Base-by-base conservation (phyloP, 35 echinoderm and acorn worm species). In the Ophiothrix spiculata region DNA sequence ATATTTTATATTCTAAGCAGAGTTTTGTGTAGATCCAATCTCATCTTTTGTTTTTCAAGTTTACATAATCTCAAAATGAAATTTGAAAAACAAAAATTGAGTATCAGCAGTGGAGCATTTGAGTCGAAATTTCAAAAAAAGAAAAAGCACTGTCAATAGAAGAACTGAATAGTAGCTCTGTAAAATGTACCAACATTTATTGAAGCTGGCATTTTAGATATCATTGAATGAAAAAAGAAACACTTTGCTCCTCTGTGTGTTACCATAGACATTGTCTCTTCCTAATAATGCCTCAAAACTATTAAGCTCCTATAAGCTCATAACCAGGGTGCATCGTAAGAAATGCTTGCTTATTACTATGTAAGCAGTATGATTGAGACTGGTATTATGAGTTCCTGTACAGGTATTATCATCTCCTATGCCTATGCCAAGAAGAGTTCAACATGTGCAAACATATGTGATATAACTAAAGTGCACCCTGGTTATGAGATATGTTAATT, bases 271-370 rank as follows among this genome's bases (percentile, higher is more conserved):
- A 49, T 49, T 69, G 16, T 69, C 60, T 69, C 29, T 69, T 69
- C 60, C 29, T 69, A 49, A 49, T 69, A 69, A 69, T 69, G 60
- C 60, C 60, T n/a, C 8, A 15, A 15, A 15, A 69, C 60, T 69
- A 69, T 69, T n/a, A 69, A 69, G 23, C 60, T 69, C 60, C 60
- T 28, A 69, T 69, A 69, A 69, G 17, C 60, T 69, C 60, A 69
- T 69, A 19, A 10, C 60, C 29, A 15, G 10, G 23, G 60, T 25
- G 60, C 29, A 28, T 28, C 17, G 29, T 21, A 54, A 15, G 17
- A 15, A 69, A 69, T 69, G 8, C 17, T 69, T n/a, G 17, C 10
- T 28, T 25, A 54, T 11, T 21, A 54, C 45, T 54, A 54, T 54
- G 21, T 54, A 21, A 54, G 45, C 8, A 21, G 45, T 21, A 54